These are phyloP conservation scores for Campoletis sonorensis DNA, from an alignment of 1,140 invertebrate genomes.

Conservation along the genomic window DNA sequence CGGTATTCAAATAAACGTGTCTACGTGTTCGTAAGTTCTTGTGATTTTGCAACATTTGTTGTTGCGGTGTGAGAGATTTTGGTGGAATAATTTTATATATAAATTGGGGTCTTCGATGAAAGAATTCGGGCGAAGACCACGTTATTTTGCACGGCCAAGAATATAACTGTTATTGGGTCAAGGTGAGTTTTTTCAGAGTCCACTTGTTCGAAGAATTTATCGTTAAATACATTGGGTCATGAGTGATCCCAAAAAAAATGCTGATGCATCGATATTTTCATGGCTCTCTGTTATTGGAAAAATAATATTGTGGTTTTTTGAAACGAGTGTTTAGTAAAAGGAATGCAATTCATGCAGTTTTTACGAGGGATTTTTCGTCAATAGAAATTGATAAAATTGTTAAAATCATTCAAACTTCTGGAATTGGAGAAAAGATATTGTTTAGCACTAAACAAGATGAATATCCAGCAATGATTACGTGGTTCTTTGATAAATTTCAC, in stretches of 20 bases:
- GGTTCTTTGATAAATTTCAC: no score
- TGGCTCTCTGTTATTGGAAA: no score
- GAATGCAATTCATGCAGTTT: no score
- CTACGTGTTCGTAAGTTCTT: not conserved
- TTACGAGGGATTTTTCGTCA: no score
- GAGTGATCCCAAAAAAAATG: not conserved
- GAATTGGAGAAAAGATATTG: no score
- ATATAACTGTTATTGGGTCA: not conserved
- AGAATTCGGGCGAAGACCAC: not conserved
- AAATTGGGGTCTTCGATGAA: not conserved
- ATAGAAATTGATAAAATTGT: no score
- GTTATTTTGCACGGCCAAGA: slow-evolving; percentile 1
- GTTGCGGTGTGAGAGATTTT: not conserved
- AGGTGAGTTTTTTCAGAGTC: slow-evolving; percentile 19
- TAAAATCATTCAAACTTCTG: no score
- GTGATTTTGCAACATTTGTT: not conserved
- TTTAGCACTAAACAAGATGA: no score
- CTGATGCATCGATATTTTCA: not conserved
- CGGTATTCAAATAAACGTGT: not conserved
- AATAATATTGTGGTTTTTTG: no score
- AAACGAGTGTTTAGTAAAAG: no score
- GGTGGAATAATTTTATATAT: not conserved
- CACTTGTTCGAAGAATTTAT: not conserved
- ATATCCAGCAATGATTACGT: no score
- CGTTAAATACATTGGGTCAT: not conserved